Base-by-base conservation (phyloP, 2,113 vertebrate genomes). In the Aptenodytes patagonicus region DNA sequence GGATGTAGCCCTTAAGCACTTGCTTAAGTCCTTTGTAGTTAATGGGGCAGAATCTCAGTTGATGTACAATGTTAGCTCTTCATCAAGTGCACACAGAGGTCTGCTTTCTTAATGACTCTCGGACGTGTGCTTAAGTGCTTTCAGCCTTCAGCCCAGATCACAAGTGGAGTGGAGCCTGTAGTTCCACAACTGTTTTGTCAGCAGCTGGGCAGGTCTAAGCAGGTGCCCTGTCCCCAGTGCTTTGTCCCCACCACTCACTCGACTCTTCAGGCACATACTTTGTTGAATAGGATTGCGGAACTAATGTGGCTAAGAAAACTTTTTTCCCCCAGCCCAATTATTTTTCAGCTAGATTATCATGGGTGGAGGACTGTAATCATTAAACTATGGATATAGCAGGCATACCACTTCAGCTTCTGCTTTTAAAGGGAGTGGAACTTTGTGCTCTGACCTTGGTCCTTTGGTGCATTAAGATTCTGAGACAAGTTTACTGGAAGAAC, bases 51-150 rank as follows among this genome's bases (percentile, higher is more conserved):
- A 65, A n/a, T n/a, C 28, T 44, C 54, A 70, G 31, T 1, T 70
- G 34, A 54, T 11, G 12, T 36, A 13, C 40, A 20, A 7, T 5
- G 9, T 46, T 17, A 78, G 66, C 32, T 61, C 61, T 72, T 65
- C 17, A 20, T 46, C 51, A 61, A 34, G 66, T 15, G 19, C 5
- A 6, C 0, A 0, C 13, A 40, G 20, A 44, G 2, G 0, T 85
- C 29, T 81, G 22, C 54, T 73, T 77, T 21, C 57, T 87, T 75
- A 62, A 57, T 29, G 22, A 32, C 17, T 46, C 11, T 71, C 70
- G 29, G 36, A 7, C 15, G 5, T 34, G 42, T 22, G 34, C 36
- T 57, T 62, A 29, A 64, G 24, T 70, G 47, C 26, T 87, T 71
- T 78, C 42, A 68, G 26, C 13, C n/a, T 76, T 71, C 52, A 80